Conservation (phyloP, 2,797 vertebrate species). For the Argyrosomus regius region DNA sequence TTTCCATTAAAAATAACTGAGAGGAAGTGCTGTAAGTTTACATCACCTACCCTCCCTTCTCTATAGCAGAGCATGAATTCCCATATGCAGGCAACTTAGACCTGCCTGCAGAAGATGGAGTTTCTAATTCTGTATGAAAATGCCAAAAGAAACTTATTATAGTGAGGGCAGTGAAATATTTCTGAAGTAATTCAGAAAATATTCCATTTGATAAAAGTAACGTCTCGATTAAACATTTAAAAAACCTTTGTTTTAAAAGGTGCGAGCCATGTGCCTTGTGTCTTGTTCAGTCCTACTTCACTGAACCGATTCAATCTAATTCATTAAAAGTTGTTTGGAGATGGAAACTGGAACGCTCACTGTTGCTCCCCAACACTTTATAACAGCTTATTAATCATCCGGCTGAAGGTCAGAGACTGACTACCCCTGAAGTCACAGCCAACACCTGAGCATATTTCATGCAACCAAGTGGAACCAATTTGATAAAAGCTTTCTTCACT, state of each 20-base stretch:
- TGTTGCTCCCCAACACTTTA: not conserved
- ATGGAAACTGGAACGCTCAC: slow-evolving; percentile 16
- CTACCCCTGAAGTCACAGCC: not conserved
- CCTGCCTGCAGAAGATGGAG: not conserved
- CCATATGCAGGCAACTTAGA: slow-evolving; percentile 6
- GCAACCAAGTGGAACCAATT: not conserved
- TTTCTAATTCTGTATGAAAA: not conserved
- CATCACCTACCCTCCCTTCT: slow-evolving; percentile 45
- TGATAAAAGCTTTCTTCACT: not conserved
- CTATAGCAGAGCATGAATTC: slow-evolving; percentile 8
- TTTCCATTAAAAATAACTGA: slow-evolving; percentile 69
- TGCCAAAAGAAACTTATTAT: not conserved
- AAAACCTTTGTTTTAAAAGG: not conserved
- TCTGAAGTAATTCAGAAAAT: no score
- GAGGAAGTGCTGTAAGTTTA: slow-evolving; percentile 61
- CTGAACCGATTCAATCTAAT: not conserved
- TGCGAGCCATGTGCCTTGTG: not conserved
- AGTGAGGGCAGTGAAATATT: not conserved
- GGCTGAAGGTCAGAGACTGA: not conserved
- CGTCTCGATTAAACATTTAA: not conserved
- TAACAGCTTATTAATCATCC: not conserved
- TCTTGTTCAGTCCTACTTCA: not conserved
- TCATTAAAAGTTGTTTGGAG: not conserved
- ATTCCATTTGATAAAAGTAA: not conserved
- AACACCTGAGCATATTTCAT: not conserved